Evolutionary conservation across 2,113 vertebrate genomes (phyloP).

Genomic region (Columbina picui): DNA sequence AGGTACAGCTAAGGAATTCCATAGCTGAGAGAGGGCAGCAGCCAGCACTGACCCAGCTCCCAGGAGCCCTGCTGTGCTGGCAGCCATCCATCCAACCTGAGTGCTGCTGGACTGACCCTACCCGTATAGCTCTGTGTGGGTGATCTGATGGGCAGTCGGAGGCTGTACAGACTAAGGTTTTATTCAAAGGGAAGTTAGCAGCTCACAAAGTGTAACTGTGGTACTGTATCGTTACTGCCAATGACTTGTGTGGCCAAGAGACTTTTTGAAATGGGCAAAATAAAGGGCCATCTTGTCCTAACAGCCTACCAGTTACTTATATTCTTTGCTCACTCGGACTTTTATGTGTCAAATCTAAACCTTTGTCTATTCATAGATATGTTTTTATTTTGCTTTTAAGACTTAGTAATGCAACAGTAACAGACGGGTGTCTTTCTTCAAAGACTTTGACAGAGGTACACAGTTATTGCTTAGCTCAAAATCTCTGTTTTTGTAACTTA

Average conservation of each 20-base stretch:
- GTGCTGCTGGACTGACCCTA: background rate
- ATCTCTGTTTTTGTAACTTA: background rate
- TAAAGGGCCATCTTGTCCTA: background rate
- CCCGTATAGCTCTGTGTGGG: fast-evolving
- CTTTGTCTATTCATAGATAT: background rate
- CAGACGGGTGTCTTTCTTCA: background rate
- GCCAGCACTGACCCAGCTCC: background rate
- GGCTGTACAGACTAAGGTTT: background rate
- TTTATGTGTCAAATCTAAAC: background rate
- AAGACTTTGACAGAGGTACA: background rate
- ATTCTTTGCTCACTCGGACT: background rate
- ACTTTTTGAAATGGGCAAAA: background rate
- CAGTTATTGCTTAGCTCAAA: background rate
- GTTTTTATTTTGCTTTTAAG: background rate
- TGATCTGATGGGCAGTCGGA: background rate
- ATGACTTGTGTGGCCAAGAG: background rate
- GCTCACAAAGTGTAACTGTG: background rate
- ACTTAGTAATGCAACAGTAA: background rate
- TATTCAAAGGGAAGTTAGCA: background rate
- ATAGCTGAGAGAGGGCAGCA: background rate
- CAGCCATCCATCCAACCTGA: background rate
- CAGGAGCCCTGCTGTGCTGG: background rate
- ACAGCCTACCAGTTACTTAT: background rate
- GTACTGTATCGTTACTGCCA: background rate
- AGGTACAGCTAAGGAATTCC: background rate